A percentile compares a stretch with the other conserved stretches of the same genome.
Conservation (phyloP, 30 jellyfish, hydroid and myxozoan species). For the Phacellophora camtschatica region DNA sequence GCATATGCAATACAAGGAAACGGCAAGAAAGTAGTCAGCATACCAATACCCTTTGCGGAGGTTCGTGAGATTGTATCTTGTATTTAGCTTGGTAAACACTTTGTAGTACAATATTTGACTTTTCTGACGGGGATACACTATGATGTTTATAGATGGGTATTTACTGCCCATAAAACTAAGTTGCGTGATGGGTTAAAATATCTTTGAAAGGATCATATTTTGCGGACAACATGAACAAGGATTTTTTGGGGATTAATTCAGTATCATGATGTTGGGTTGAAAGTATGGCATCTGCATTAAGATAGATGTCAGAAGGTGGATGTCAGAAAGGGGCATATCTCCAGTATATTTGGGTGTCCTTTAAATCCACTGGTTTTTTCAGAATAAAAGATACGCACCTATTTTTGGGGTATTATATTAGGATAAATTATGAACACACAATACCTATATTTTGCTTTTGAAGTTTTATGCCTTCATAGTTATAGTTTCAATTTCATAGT, state of each 20-base stretch:
- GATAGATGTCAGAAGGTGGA: too few species aligned
- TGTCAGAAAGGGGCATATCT: too few species aligned
- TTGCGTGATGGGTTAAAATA: too few species aligned
- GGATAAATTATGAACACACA: not conserved
- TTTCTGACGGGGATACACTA: too few species aligned
- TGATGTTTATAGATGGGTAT: too few species aligned
- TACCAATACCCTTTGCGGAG: conserved; percentile 59
- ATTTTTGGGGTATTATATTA: not conserved
- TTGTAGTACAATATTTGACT: not conserved
- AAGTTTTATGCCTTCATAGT: too few species aligned
- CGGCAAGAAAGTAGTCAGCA: conserved; percentile 66
- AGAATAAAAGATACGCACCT: too few species aligned
- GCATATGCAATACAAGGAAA: conserved; percentile 73
- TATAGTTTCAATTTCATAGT: too few species aligned
- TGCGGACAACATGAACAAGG: too few species aligned
- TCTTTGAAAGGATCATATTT: too few species aligned
- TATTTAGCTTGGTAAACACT: not conserved
- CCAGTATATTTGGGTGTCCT: too few species aligned
- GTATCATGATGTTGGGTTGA: not conserved
- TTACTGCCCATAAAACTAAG: not conserved
- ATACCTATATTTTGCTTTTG: not conserved
- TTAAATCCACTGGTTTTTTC: too few species aligned
- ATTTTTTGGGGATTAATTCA: not conserved
- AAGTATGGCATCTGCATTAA: not conserved
- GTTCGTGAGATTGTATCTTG: conserved; percentile 13